Conservation (phyloP, 2,113 vertebrate genomes). For the Verasper variegatus region DNA sequence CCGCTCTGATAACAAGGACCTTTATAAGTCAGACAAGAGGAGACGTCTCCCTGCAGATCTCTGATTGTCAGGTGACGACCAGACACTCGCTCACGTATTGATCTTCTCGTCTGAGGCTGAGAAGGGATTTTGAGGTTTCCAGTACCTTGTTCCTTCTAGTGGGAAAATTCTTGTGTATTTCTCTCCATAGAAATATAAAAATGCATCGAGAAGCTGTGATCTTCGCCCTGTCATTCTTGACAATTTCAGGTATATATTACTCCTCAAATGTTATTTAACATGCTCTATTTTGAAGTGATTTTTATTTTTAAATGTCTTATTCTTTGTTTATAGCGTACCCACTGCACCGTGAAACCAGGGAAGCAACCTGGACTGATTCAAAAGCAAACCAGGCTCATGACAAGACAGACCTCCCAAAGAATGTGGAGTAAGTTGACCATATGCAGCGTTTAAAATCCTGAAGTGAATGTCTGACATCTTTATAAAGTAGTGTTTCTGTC, state of each 20-base stretch:
- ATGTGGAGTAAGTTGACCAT: slow-evolving; percentile 70
- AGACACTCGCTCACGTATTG: slow-evolving; percentile 7
- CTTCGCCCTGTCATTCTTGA: slow-evolving; percentile 60
- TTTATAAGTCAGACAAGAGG: slow-evolving; percentile 76
- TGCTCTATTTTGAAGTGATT: background rate
- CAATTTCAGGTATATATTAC: slow-evolving; percentile 72
- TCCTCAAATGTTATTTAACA: background rate
- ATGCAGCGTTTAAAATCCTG: background rate
- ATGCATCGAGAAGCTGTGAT: slow-evolving; percentile 69
- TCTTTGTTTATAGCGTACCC: slow-evolving; percentile 70
- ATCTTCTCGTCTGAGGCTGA: slow-evolving; percentile 19
- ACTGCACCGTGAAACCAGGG: slow-evolving; percentile 59
- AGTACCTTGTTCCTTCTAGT: background rate
- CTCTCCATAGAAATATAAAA: slow-evolving; percentile 58
- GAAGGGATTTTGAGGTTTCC: background rate
- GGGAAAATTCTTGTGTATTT: background rate
- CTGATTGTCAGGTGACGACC: slow-evolving; percentile 56
- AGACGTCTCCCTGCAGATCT: slow-evolving; percentile 53
- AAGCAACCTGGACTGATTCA: slow-evolving; percentile 79
- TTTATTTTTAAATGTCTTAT: background rate
- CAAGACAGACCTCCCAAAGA: slow-evolving; percentile 75
- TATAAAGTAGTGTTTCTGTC: background rate
- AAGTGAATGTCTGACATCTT: background rate
- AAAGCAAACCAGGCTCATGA: slow-evolving; percentile 79
- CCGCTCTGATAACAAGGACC: slow-evolving; percentile 81